phyloP scores from a whole-genome alignment of 2,113 vertebrate genomes.

The Vimba vimba region DNA sequence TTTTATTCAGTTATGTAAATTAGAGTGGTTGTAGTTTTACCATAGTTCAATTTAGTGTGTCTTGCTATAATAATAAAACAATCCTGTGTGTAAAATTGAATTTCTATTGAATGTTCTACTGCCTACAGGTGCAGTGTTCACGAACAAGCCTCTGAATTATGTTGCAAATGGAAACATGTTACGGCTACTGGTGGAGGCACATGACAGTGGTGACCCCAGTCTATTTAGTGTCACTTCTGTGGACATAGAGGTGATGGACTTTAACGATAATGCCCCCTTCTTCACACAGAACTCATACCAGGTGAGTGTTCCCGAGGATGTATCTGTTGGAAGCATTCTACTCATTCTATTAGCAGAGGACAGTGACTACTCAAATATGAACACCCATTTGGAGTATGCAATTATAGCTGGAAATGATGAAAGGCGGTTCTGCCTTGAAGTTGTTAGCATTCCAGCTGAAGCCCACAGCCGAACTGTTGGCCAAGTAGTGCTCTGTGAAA shows the following conservation, averaged over 20 bases:
- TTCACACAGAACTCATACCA: conserved; percentile 80
- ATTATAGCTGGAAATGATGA: conserved; percentile 81
- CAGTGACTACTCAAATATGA: conserved; percentile 78
- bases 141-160: conserved; percentile 68
- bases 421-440: conserved; percentile 81
- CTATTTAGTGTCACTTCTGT: conserved; percentile 77
- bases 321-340: conserved; percentile 74
- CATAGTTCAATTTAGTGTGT: not conserved
- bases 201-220: conserved; percentile 81
- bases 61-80: not conserved
- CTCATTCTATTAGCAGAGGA: conserved; percentile 81
- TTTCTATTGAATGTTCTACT: conserved; percentile 54
- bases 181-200: conserved; percentile 84
- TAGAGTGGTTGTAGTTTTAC: no score
- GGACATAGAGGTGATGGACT: conserved; percentile 78
- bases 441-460: conserved; percentile 64
- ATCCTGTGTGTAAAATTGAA: not conserved
- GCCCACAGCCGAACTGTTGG: conserved; percentile 70
- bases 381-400: conserved; percentile 78
- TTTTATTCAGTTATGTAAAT: no score
- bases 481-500: conserved; percentile 78
- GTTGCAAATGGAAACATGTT: conserved; percentile 72
- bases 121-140: conserved; percentile 82
- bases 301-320: conserved; percentile 80
- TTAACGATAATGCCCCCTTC: conserved; percentile 80